phyloP scores from a whole-genome alignment of 2,888 invertebrate genomes.

The Yponomeuta sedellus region DNA sequence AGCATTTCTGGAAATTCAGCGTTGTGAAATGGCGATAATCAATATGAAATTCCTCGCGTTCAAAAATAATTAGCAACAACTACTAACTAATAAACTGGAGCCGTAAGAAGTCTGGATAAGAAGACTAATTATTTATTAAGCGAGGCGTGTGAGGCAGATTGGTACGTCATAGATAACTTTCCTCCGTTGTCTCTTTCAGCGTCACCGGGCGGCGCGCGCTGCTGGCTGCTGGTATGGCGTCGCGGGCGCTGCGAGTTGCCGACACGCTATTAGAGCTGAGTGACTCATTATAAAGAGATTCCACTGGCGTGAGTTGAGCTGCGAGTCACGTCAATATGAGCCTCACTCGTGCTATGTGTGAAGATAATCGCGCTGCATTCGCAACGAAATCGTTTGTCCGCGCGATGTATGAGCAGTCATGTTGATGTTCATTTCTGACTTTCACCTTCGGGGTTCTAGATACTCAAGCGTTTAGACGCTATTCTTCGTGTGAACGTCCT shows the following conservation, averaged over 20 bases:
- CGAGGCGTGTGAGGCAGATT: conserved; percentile 7
- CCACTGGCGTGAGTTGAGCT: conserved; percentile 3
- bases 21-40: too few relatives aligned
- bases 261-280: conserved; percentile 24
- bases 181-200: conserved; percentile 42
- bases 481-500: neutral
- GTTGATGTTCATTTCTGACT: conserved; percentile 33
- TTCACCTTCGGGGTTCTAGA: conserved; percentile 35
- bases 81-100: neutral
- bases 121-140: neutral
- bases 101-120: neutral
- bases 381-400: conserved; percentile 31
- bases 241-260: conserved; percentile 35
- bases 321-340: conserved; percentile 13
- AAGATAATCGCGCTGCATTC: conserved; percentile 8
- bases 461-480: neutral
- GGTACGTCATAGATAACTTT: conserved; percentile 38
- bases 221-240: too few relatives aligned
- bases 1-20: too few relatives aligned
- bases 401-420: conserved; percentile 40
- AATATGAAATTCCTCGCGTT: too few relatives aligned
- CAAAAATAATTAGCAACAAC: neutral
- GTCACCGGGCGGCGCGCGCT: conserved; percentile 35
- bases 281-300: conserved; percentile 18
- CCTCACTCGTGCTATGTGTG: neutral